Evolutionary conservation across 2,113 vertebrate species (phyloP).

Genomic region (Rhynchomys soricoides): DNA sequence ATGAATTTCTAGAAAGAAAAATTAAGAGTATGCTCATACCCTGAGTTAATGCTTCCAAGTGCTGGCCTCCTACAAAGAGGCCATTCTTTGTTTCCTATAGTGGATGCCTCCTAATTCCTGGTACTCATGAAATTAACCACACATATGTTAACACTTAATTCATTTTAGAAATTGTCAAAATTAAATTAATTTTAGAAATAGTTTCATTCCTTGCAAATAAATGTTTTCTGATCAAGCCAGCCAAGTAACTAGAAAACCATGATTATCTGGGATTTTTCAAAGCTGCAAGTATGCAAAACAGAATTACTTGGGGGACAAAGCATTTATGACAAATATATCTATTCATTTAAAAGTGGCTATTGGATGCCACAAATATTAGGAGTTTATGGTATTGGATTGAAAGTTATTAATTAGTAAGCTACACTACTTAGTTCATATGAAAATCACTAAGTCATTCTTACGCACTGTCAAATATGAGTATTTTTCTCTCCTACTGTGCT

Average conservation of each 20-base stretch:
- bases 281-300: not conserved
- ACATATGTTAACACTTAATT: not conserved
- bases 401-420: not conserved
- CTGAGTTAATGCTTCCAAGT: not conserved
- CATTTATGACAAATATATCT: not conserved
- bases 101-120: constrained; percentile 18
- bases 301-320: not conserved
- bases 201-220: constrained; percentile 27
- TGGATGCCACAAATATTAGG: not conserved
- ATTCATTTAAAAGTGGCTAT: not conserved
- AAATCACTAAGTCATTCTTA: constrained; percentile 36
- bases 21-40: not conserved
- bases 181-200: not conserved
- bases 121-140: not conserved
- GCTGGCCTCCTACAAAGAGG: not conserved
- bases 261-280: not conserved
- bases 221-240: constrained; percentile 25
- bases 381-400: not conserved
- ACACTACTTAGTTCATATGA: not conserved
- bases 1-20: not conserved
- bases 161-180: not conserved
- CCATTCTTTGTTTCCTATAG: not conserved
- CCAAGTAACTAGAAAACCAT: not conserved
- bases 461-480: not conserved
- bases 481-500: not conserved